Conservation (phyloP, 2,113 vertebrate species). For the Psophia crepitans region DNA sequence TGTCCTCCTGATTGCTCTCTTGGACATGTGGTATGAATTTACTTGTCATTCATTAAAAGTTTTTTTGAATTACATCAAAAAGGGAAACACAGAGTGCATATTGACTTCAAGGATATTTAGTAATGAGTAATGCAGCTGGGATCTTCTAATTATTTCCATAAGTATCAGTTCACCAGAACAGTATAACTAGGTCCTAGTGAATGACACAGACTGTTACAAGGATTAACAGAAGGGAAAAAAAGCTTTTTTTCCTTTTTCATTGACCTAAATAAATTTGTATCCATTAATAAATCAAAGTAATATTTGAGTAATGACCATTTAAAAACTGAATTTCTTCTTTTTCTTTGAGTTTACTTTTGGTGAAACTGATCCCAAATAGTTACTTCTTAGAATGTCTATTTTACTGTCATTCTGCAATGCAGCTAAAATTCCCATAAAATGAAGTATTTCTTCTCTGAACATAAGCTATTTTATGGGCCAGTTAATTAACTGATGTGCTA, state of each 20-base stretch:
- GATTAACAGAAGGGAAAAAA: background rate
- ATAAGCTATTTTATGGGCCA: background rate
- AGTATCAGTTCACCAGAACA: background rate
- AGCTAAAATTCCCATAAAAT: background rate
- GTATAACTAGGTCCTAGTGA: background rate
- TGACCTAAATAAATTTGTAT: background rate
- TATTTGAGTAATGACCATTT: background rate
- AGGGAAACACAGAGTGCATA: background rate
- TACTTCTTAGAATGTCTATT: background rate
- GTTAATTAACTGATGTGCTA: background rate
- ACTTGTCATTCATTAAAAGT: background rate
- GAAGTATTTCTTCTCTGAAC: background rate
- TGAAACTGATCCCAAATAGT: background rate
- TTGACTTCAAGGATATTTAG: background rate
- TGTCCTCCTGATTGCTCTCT: background rate
- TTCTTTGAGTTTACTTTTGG: background rate
- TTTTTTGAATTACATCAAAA: slow-evolving; percentile 1
- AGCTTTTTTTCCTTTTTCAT: background rate
- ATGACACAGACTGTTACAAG: background rate
- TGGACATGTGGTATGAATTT: slow-evolving; percentile 24
- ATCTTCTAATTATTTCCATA: slow-evolving; percentile 21
- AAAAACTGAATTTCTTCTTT: background rate
- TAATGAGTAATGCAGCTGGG: background rate
- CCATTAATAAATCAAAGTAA: background rate
- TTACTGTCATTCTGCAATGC: background rate